phyloP scores from a whole-genome alignment of 2,113 vertebrate species.

The Gallinago media region DNA sequence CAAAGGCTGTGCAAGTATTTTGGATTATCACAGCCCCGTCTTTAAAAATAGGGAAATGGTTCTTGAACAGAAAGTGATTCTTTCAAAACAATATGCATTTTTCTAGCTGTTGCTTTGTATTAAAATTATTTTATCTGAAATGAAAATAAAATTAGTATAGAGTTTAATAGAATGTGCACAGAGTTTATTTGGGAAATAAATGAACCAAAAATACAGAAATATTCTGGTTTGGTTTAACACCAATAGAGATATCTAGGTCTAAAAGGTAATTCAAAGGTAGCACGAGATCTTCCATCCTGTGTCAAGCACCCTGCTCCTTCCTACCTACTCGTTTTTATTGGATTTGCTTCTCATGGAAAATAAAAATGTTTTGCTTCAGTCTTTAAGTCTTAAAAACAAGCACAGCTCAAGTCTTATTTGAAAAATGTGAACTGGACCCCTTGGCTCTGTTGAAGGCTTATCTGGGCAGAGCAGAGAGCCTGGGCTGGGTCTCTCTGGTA shows the following conservation, averaged over 20 bases:
- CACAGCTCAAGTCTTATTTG: background rate
- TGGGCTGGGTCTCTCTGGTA: background rate
- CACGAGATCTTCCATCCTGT: background rate
- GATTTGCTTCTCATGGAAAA: background rate
- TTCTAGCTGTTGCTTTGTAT: constrained; percentile 10
- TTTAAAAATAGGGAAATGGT: constrained; percentile 3
- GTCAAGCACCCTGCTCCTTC: background rate
- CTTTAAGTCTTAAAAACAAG: background rate
- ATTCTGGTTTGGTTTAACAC: background rate
- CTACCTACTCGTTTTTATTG: background rate
- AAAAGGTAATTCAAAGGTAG: background rate
- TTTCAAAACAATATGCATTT: constrained; percentile 8
- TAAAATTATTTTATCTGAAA: background rate
- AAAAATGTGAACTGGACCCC: background rate
- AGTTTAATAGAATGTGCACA: background rate
- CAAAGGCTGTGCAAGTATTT: constrained; percentile 5
- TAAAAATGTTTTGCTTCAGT: background rate
- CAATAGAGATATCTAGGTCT: background rate
- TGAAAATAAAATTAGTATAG: background rate
- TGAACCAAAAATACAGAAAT: background rate
- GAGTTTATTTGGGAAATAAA: background rate
- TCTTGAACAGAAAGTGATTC: background rate
- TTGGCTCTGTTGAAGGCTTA: background rate
- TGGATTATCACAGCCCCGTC: background rate
- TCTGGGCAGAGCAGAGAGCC: background rate